Percentiles rank a stretch among this genome's conserved stretches.
Evolutionary conservation across 1,140 invertebrate genomes (phyloP).

Genomic region (Nasonia longicornis): DNA sequence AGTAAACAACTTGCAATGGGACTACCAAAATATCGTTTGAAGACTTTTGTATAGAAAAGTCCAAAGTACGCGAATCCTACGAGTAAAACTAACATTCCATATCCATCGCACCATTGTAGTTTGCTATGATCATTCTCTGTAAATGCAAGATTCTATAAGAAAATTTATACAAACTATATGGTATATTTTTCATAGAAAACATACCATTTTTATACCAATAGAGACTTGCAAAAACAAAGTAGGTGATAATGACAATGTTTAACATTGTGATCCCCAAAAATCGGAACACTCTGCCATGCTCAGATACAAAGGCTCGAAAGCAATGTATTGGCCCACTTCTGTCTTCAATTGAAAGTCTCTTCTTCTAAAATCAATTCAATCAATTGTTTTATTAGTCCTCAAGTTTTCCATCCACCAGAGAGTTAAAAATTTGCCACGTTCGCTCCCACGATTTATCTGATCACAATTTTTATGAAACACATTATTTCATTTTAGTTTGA

Average conservation of each 20-base stretch:
- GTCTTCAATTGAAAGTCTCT: background rate
- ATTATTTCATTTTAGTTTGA: background rate
- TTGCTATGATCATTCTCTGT: conserved; percentile 52
- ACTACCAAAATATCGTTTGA: conserved; percentile 73
- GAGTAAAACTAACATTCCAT: conserved; percentile 80
- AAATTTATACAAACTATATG: background rate
- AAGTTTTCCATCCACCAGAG: background rate
- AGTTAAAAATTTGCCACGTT: background rate
- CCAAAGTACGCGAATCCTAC: conserved; percentile 74
- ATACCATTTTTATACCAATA: conserved; percentile 28
- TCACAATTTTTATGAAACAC: background rate
- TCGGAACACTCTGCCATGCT: background rate
- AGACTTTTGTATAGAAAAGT: conserved; percentile 75
- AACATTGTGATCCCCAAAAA: conserved; percentile 1
- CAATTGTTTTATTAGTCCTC: conserved; percentile 19
- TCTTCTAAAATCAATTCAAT: conserved; percentile 23
- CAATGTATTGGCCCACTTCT: background rate
- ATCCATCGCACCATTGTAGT: conserved; percentile 75
- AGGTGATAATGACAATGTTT: conserved; percentile 30
- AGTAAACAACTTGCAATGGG: conserved; percentile 52
- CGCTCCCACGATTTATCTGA: background rate
- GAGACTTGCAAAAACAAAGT: conserved; percentile 37
- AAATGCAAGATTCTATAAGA: conserved; percentile 44
- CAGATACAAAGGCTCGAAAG: background rate
- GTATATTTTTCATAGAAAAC: background rate